Evolutionary conservation across 1,140 invertebrate species (phyloP).

Genomic region (Apolygus lucorum): DNA sequence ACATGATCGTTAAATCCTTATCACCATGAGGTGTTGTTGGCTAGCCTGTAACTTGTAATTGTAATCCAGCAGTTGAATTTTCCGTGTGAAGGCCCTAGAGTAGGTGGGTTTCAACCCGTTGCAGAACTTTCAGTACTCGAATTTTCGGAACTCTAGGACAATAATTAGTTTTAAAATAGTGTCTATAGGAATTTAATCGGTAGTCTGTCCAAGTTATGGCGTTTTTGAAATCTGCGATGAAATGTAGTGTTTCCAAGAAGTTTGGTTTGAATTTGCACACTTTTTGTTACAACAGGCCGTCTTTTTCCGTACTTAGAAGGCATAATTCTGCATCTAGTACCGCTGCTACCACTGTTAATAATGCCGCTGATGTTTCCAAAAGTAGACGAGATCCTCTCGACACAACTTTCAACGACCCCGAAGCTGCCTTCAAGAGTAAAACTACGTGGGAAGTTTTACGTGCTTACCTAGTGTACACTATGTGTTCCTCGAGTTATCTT

Average conservation of each 20-base stretch:
- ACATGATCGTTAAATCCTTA: too few species aligned
- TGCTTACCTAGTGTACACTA: constrained; percentile 84
- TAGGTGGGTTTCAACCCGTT: not conserved
- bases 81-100: too few species aligned
- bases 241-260: constrained; percentile 39
- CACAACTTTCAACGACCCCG: constrained; percentile 71
- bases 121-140: not conserved
- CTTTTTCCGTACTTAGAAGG: constrained; percentile 19
- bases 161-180: not conserved
- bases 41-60: too few species aligned
- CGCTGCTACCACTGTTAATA: not conserved
- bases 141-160: not conserved
- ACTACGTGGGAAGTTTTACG: constrained; percentile 85
- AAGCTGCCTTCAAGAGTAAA: constrained; percentile 86
- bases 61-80: too few species aligned
- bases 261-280: constrained; percentile 33
- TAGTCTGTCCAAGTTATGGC: constrained; percentile 36
- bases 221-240: constrained; percentile 41
- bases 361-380: constrained; percentile 15
- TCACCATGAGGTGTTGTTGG: too few species aligned
- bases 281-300: constrained; percentile 29
- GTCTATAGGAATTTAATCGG: not conserved
- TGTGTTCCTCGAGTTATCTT: constrained; percentile 81
- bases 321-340: constrained; percentile 6
- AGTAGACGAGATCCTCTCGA: constrained; percentile 63